Evolutionary conservation across 2,797 vertebrate genomes (phyloP), one percentile per base, ranked within the genome.

Genomic region (Borostomias antarcticus): DNA sequence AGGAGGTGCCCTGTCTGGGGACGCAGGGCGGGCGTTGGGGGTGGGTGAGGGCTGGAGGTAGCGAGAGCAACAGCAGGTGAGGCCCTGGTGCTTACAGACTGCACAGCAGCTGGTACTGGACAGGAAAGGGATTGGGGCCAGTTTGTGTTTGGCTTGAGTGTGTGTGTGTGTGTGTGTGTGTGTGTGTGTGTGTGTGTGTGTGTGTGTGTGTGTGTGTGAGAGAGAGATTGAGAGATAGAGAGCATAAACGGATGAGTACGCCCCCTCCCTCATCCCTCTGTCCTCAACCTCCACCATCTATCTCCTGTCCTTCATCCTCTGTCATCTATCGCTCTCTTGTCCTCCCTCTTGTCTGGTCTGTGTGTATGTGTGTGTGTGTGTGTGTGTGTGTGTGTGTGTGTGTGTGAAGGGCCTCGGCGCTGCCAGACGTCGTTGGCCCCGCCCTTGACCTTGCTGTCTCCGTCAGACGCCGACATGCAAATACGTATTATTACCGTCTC

Each of bases 41-140:
- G n/a, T n/a, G n/a, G n/a, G n/a, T n/a, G n/a, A n/a, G n/a, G n/a
- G n/a, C n/a, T n/a, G n/a, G n/a, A n/a, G n/a, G n/a, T n/a, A n/a
- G n/a, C 26, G 21, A 51, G 68, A 26, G 43, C 10, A 17, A 19
- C 68, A 80, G 75, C 85, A 85, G 86, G 82, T 85, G 87, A 72
- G 81, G 78, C 57, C n/a, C 72, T 4, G 47, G 75, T 81, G 63
- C 76, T 68, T 75, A 70, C 67, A 80, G 69, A 69, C 78, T 81
- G 80, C 73, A 4, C 64, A 81, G 82, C 87, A 89, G 88, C 86
- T 88, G 86, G 82, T 88, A 35, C 78, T 73, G 80, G 78, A 78
- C 73, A 75, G 58, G 58, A 52, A 54, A 77, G 78, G 73, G 73
- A 72, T 60, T 76, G 61, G 51, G 48, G 80, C 77, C 79, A 70